phyloP scores from a whole-genome alignment of 2,113 vertebrate genomes.

The Pterocles gutturalis region DNA sequence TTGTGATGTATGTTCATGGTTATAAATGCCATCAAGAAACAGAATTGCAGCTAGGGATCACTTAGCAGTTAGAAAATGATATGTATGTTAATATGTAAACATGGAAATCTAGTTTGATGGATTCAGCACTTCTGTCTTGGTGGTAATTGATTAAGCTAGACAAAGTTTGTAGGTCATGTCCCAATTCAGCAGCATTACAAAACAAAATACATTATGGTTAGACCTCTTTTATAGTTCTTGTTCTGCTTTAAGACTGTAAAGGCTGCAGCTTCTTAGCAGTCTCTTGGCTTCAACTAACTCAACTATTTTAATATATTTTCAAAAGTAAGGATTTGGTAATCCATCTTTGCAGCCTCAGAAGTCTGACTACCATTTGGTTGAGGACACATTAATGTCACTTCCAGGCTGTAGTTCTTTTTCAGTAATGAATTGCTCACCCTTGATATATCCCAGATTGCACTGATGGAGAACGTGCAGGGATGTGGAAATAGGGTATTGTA shows the following conservation, averaged over 20 bases:
- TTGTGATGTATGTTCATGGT: not conserved
- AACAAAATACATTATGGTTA: not conserved
- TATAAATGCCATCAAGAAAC: not conserved
- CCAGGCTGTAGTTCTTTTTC: not conserved
- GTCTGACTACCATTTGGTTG: not conserved
- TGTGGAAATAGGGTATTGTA: not conserved
- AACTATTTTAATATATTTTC: not conserved
- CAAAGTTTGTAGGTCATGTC: slow-evolving; percentile 1
- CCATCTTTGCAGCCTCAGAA: not conserved
- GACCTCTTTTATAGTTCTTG: not conserved
- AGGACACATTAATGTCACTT: not conserved
- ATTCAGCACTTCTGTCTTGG: slow-evolving; percentile 8
- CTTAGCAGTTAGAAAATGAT: not conserved
- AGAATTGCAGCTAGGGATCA: not conserved
- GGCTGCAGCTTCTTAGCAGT: not conserved
- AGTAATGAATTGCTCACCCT: not conserved
- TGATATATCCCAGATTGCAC: not conserved
- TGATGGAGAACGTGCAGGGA: not conserved
- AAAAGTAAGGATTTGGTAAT: not conserved
- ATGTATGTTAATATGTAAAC: slow-evolving; percentile 1
- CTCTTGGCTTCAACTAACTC: not conserved
- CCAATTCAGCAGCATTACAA: slow-evolving; percentile 16
- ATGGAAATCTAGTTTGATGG: slow-evolving; percentile 18
- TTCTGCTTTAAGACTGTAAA: not conserved
- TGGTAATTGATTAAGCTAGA: not conserved